phyloP scores from a whole-genome alignment of 1,140 invertebrate genomes.

The Drosophila neocordata region DNA sequence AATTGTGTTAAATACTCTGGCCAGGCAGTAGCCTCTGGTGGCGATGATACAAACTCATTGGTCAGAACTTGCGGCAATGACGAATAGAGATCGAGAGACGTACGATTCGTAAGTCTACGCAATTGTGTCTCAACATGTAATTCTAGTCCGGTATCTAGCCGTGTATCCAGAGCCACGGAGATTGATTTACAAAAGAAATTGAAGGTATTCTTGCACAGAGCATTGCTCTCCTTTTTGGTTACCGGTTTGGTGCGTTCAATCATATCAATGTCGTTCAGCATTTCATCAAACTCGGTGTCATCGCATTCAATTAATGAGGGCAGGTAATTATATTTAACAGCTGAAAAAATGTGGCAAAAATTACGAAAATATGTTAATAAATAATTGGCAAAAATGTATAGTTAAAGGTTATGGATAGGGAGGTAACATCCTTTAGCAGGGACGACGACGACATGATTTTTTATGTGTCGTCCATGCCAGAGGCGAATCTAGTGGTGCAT shows the following conservation, averaged over 20 bases:
- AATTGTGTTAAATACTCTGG: constrained; percentile 80
- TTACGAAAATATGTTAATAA: neutral
- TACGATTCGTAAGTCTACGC: constrained; percentile 86
- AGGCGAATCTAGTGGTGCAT: constrained; percentile 5
- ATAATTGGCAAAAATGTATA: neutral
- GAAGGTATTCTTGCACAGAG: constrained; percentile 70
- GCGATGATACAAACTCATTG: constrained; percentile 72
- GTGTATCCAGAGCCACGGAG: constrained; percentile 89
- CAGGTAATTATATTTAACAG: constrained; percentile 83
- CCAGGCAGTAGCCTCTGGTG: constrained; percentile 82
- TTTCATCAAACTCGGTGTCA: constrained; percentile 89
- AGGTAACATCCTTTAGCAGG: neutral
- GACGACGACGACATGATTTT: neutral
- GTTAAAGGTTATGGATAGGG: neutral
- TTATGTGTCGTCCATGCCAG: constrained; percentile 1
- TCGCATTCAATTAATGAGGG: constrained; percentile 88
- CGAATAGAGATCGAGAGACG: constrained; percentile 76
- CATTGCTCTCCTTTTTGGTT: constrained; percentile 73
- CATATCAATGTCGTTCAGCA: constrained; percentile 88
- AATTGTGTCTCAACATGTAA: constrained; percentile 88
- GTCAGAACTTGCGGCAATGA: constrained; percentile 83
- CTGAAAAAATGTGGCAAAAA: constrained; percentile 41
- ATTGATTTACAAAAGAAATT: constrained; percentile 83
- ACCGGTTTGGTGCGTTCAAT: constrained; percentile 85
- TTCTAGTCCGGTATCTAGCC: constrained; percentile 90